A percentile compares a stretch with the other conserved stretches of the same genome.
Conservation (phyloP, 2,797 vertebrate genomes). For the Rhabdomys pumilio region DNA sequence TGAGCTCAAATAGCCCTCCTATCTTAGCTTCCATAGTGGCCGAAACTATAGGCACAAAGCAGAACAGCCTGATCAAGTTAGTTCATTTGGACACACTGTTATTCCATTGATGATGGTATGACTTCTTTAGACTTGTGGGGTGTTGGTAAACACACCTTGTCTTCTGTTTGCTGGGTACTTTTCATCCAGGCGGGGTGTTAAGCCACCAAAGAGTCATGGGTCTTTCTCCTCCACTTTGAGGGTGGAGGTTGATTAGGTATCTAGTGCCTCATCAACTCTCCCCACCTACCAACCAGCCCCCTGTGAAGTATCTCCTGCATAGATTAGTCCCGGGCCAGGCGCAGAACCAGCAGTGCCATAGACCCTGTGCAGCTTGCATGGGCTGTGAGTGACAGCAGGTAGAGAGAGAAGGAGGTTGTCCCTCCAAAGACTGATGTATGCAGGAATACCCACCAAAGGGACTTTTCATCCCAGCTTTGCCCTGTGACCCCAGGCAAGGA, state of each 20-base stretch:
- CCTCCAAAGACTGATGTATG: not conserved
- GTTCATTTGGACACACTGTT: not conserved
- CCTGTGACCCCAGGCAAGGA: not conserved
- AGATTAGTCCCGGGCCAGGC: not conserved
- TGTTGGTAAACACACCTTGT: not conserved
- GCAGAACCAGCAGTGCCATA: not conserved
- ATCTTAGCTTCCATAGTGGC: not conserved
- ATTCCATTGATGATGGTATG: conserved; percentile 9
- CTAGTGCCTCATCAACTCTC: not conserved
- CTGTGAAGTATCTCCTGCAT: not conserved
- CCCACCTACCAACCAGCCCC: not conserved
- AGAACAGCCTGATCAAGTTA: not conserved
- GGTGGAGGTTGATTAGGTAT: not conserved
- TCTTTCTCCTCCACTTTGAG: not conserved
- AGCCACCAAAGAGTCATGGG: not conserved
- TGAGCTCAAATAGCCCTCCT: not conserved
- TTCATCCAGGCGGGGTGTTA: not conserved
- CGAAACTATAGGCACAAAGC: not conserved
- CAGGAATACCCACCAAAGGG: not conserved
- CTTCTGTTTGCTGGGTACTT: conserved; percentile 34
- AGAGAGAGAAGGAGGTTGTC: not conserved
- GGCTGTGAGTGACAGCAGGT: not conserved
- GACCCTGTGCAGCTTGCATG: not conserved
- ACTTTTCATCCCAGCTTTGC: not conserved
- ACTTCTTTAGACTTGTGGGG: conserved; percentile 30